phyloP scores from a whole-genome alignment of 2,113 vertebrate genomes.

The Gambusia affinis region DNA sequence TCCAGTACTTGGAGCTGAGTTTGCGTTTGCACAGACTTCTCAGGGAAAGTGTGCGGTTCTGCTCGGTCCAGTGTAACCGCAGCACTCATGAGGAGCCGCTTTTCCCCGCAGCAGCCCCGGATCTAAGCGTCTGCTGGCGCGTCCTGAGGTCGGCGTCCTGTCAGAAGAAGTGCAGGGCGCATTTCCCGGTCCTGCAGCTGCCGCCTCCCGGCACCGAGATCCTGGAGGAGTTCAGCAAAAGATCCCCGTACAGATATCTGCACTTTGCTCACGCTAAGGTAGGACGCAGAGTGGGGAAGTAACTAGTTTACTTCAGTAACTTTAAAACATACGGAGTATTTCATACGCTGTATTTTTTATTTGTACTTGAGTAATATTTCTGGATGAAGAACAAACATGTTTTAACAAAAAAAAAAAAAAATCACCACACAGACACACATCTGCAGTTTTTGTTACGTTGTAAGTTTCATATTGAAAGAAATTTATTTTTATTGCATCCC shows the following conservation, averaged over 20 bases:
- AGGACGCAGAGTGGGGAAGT: slow-evolving; percentile 17
- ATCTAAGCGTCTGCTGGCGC: slow-evolving; percentile 76
- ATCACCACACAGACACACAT: no score
- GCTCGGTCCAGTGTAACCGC: slow-evolving; percentile 76
- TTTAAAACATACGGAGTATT: no score
- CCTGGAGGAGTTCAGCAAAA: slow-evolving; percentile 83
- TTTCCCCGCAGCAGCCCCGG: slow-evolving; percentile 27
- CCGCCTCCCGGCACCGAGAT: slow-evolving; percentile 80
- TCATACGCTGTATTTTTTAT: no score
- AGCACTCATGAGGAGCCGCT: neutral
- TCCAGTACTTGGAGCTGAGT: slow-evolving; percentile 81
- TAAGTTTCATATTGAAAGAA: no score
- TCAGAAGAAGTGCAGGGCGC: slow-evolving; percentile 81
- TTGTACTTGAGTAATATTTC: no score
- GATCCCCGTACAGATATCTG: slow-evolving; percentile 86
- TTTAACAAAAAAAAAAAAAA: no score
- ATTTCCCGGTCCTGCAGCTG: slow-evolving; percentile 83
- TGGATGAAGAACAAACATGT: no score
- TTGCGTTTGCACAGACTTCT: slow-evolving; percentile 85
- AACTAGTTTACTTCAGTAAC: no score
- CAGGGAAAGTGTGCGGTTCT: slow-evolving; percentile 83
- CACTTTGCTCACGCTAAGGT: slow-evolving; percentile 88
- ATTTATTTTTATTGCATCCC: no score
- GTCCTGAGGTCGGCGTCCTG: slow-evolving; percentile 83
- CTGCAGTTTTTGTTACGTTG: no score